Conservation (phyloP, 2,888 invertebrate genomes). For the Yponomeuta cagnagella region DNA sequence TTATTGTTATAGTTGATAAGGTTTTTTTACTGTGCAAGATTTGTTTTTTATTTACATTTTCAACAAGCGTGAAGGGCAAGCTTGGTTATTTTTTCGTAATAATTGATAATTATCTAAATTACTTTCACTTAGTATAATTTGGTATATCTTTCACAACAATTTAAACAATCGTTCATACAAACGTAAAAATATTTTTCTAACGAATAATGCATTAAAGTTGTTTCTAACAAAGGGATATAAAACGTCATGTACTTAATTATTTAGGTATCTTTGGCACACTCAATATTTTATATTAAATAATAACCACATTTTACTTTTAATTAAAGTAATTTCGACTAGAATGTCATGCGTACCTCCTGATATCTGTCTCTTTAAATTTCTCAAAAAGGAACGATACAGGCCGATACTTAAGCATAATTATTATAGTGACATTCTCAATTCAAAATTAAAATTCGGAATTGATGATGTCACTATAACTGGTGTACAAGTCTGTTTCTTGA, state of each 20-base stretch:
- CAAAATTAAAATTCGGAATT: too few species aligned
- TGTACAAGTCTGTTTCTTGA: too few species aligned
- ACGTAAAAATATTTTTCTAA: background rate
- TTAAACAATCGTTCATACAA: background rate
- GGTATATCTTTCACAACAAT: constrained; percentile 6
- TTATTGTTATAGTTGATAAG: constrained; percentile 39
- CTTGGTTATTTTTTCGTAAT: constrained; percentile 36
- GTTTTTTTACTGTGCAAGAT: constrained; percentile 54
- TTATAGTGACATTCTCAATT: too few species aligned
- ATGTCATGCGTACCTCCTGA: too few species aligned
- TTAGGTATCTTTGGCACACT: too few species aligned
- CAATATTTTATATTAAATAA: too few species aligned
- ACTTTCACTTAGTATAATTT: constrained; percentile 4
- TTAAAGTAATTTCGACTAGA: too few species aligned
- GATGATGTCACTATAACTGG: too few species aligned
- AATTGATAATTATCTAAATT: constrained; percentile 1
- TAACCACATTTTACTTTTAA: too few species aligned
- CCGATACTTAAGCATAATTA: too few species aligned
- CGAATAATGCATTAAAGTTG: background rate
- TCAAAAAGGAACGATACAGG: too few species aligned
- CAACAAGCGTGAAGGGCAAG: constrained; percentile 68
- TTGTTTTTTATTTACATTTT: constrained; percentile 57
- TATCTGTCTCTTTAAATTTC: too few species aligned
- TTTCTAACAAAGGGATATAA: background rate
- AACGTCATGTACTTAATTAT: background rate